phyloP scores from a whole-genome alignment of 1,140 invertebrate genomes.

The Hylyphantes graminicola region DNA sequence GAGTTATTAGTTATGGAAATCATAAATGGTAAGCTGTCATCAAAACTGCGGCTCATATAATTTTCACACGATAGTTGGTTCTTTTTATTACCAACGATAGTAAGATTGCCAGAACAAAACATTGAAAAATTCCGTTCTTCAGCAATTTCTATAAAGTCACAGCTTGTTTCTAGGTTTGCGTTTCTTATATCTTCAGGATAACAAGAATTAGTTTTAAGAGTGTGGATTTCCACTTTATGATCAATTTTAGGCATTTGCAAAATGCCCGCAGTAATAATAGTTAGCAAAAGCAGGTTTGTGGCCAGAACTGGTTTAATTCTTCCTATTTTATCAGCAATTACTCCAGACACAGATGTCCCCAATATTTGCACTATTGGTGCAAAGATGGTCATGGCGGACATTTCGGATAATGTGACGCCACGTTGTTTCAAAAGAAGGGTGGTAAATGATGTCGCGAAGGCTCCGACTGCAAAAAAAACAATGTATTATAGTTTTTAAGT shows the following conservation, averaged over 20 bases:
- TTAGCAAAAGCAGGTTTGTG: slow-evolving; percentile 11
- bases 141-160: neutral
- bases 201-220: neutral
- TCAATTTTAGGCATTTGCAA: neutral
- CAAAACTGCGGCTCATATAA: neutral
- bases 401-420: slow-evolving; percentile 33
- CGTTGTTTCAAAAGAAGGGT: slow-evolving; percentile 27
- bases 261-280: neutral
- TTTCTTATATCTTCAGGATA: too few species aligned
- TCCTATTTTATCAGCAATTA: slow-evolving; percentile 48
- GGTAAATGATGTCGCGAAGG: slow-evolving; percentile 16
- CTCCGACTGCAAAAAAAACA: slow-evolving; percentile 23
- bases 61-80: neutral
- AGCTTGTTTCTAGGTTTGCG: too few species aligned
- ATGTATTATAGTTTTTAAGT: neutral
- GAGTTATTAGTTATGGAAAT: too few species aligned
- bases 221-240: neutral
- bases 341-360: slow-evolving; percentile 8
- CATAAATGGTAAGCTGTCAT: neutral
- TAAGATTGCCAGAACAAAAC: too few species aligned
- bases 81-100: too few species aligned
- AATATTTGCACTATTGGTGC: slow-evolving; percentile 18
- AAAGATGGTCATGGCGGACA: slow-evolving; percentile 9
- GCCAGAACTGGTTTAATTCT: slow-evolving; percentile 40
- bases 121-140: too few species aligned